Evolutionary conservation across 2,113 vertebrate genomes (phyloP).

Genomic region (Catharus fuscescens): DNA sequence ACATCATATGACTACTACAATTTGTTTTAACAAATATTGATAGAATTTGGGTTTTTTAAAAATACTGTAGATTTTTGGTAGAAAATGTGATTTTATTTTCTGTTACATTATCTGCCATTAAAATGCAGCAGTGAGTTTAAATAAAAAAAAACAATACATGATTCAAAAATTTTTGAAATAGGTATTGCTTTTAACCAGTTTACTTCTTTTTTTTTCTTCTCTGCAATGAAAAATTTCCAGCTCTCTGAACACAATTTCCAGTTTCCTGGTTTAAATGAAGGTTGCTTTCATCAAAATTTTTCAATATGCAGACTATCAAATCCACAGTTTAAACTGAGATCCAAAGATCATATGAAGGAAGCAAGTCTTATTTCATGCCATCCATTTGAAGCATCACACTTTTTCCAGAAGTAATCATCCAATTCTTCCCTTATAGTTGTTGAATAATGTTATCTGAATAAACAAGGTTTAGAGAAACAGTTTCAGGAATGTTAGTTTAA

Average conservation of each 20-base stretch:
- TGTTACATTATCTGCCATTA: not conserved
- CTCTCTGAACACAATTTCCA: not conserved
- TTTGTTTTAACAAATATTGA: not conserved
- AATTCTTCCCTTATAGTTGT: not conserved
- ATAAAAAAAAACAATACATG: not conserved
- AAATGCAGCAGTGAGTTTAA: not conserved
- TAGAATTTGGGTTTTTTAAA: not conserved
- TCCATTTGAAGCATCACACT: not conserved
- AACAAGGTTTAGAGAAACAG: not conserved
- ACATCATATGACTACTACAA: not conserved
- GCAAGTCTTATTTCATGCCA: not conserved
- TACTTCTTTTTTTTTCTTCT: not conserved
- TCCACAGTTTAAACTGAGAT: not conserved
- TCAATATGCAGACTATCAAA: not conserved
- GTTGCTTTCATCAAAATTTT: not conserved
- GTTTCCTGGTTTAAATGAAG: not conserved
- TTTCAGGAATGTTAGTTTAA: not conserved
- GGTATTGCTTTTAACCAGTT: not conserved
- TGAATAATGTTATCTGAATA: not conserved
- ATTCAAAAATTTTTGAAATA: not conserved
- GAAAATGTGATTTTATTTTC: not conserved
- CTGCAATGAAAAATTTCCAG: not conserved
- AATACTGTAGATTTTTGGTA: not conserved
- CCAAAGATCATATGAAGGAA: not conserved
- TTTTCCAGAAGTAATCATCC: not conserved